Conservation (phyloP, 2,113 vertebrate genomes). For the Charadrius vociferus region DNA sequence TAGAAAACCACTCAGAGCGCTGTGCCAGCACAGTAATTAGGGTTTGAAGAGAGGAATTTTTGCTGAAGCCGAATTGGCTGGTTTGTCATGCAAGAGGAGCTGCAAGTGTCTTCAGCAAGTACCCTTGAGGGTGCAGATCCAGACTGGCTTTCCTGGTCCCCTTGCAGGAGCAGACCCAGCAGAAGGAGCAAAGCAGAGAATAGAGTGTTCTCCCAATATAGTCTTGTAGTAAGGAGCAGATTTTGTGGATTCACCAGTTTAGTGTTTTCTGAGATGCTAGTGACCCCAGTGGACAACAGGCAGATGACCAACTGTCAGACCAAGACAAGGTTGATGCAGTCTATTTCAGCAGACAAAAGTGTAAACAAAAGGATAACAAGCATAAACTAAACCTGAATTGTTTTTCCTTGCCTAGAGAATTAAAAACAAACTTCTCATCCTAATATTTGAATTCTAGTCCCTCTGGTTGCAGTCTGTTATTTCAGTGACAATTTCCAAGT, state of each 20-base stretch:
- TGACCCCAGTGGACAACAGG: not conserved
- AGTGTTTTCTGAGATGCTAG: not conserved
- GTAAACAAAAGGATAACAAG: not conserved
- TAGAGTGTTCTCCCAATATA: rapidly evolving
- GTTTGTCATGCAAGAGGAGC: not conserved
- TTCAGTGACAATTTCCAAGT: not conserved
- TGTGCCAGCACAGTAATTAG: constrained; percentile 71
- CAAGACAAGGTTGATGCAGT: not conserved
- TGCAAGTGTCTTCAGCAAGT: not conserved
- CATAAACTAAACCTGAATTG: not conserved
- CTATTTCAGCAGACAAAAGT: not conserved
- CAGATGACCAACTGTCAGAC: not conserved
- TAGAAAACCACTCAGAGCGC: constrained; percentile 64
- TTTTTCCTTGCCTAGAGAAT: not conserved
- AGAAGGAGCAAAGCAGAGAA: not conserved
- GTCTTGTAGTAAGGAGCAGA: not conserved
- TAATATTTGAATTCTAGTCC: not conserved
- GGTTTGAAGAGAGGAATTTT: constrained; percentile 57
- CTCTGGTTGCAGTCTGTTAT: not conserved
- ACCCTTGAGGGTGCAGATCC: not conserved
- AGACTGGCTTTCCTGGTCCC: not conserved
- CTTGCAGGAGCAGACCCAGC: not conserved
- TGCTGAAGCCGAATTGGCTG: constrained; percentile 41
- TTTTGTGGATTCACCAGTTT: not conserved
- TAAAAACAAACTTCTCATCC: not conserved